Evolutionary conservation across 2,113 vertebrate genomes (phyloP), one percentile per base, ranked within the genome.

Genomic region (Sander vitreus): DNA sequence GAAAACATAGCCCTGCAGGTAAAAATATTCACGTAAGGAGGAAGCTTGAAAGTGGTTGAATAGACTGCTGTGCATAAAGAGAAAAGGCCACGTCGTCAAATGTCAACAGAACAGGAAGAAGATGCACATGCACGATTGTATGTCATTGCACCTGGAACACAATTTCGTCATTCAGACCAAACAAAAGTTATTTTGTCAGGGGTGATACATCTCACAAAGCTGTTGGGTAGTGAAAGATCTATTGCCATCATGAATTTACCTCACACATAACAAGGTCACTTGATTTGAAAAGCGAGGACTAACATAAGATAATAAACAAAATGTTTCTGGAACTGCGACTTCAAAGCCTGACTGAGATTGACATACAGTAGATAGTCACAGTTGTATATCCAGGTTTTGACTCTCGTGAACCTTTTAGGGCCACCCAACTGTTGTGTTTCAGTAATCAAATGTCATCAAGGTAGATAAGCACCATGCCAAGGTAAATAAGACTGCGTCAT

Each of bases 401-500:
- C 51, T 87, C 48, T 68, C 33, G 82, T 30, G 75, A 77, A 82
- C 81, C 50, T 73, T 84, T 64, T 23, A 8, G 75, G 92, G 90
- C 92, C 93, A 94, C 93, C 90, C 92, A 93, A 71, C 76, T 74
- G 27, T 71, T 73, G 47, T 58, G 62, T 83, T 84, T 74, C 80
- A 86, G 43, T 78, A 87, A 86, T 91, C 71, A 88, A 76, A 84
- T 87, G 73, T 83, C 81, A 91, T 91, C 73, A 55, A 65, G 69
- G 33, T 27, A 87, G 93, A 94, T 92, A 94, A 94, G 91, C 86
- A 77, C 72, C n/a, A 57, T 86, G 93, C 93, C 91, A 93, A 92
- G 80, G 65, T 87, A 92, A 92, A 93, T 88, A 90, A 76, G 27
- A 78, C 51, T 76, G 48, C 57, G 1, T 80, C 55, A 80, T 50